A percentile compares a stretch with the other conserved stretches of the same genome.
phyloP scores from a whole-genome alignment of 2,113 vertebrate species.

The Oryzias woworae region DNA sequence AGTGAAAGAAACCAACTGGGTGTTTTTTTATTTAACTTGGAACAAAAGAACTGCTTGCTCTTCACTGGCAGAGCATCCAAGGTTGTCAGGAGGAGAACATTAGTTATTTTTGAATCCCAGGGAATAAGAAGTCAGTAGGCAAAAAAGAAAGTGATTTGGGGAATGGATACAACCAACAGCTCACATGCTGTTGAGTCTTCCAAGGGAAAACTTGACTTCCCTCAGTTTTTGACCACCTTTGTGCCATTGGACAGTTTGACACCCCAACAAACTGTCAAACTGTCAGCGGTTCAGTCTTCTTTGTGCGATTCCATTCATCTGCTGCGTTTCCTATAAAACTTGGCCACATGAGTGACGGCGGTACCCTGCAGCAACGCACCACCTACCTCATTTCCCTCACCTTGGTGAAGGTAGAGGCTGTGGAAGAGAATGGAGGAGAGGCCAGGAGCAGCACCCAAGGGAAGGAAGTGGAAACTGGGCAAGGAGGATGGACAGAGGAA shows the following conservation, averaged over 20 bases:
- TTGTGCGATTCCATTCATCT: constrained; percentile 58
- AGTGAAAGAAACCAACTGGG: constrained; percentile 26
- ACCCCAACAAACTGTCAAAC: constrained; percentile 33
- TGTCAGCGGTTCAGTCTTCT: constrained; percentile 29
- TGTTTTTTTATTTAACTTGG: constrained; percentile 23
- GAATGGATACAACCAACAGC: constrained; percentile 50
- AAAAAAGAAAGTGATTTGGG: constrained; percentile 39
- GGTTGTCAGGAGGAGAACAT: constrained; percentile 33
- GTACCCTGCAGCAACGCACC: constrained; percentile 88
- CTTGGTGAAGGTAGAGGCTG: constrained; percentile 90
- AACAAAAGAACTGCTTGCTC: constrained; percentile 52
- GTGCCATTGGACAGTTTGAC: constrained; percentile 26
- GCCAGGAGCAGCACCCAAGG: constrained; percentile 47
- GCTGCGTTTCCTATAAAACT: constrained; percentile 60
- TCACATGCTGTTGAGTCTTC: constrained; percentile 46
- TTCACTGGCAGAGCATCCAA: constrained; percentile 24
- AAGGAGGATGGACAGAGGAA: not conserved
- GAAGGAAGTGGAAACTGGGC: constrained; percentile 40
- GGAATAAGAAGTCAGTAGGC: constrained; percentile 5
- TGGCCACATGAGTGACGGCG: constrained; percentile 84
- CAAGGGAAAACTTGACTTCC: constrained; percentile 55
- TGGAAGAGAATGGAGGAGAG: constrained; percentile 75
- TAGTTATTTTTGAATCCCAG: constrained; percentile 13
- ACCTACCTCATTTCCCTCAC: constrained; percentile 97
- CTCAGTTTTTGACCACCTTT: constrained; percentile 20